A percentile compares a stretch with the other conserved stretches of the same genome.
Conservation (phyloP, 2,797 vertebrate species). For the Helicolenus hilgendorfi region DNA sequence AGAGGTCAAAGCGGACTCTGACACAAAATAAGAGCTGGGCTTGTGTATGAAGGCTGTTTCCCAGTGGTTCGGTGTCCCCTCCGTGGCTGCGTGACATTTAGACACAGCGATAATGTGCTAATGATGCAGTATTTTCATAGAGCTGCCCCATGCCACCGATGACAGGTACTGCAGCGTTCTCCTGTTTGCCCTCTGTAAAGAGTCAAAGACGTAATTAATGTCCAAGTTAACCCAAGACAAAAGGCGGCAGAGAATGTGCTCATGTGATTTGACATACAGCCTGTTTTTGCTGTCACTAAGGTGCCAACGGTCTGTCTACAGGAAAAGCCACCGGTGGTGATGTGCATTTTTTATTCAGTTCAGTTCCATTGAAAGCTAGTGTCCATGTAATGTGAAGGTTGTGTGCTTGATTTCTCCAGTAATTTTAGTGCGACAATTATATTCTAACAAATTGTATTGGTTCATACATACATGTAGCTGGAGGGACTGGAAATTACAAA, state of each 20-base stretch:
- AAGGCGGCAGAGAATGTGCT: constrained; percentile 55
- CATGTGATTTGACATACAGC: constrained; percentile 29
- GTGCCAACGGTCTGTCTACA: not conserved
- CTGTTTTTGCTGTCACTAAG: constrained; percentile 8
- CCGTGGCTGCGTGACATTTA: constrained; percentile 86
- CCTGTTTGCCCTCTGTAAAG: constrained; percentile 48
- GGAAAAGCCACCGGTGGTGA: constrained; percentile 4
- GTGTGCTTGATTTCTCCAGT: not conserved
- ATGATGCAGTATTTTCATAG: constrained; percentile 85
- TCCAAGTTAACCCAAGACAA: constrained; percentile 63
- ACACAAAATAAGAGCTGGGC: constrained; percentile 60
- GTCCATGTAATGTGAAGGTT: not conserved
- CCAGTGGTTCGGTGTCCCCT: constrained; percentile 68
- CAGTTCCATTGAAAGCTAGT: not conserved
- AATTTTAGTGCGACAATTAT: not conserved
- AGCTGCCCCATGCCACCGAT: constrained; percentile 59
- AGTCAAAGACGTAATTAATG: constrained; percentile 80
- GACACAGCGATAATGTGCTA: constrained; percentile 87
- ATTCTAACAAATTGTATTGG: not conserved
- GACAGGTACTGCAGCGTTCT: constrained; percentile 63
- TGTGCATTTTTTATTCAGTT: not conserved
- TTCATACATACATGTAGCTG: not conserved
- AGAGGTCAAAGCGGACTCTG: constrained; percentile 63
- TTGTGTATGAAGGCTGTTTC: constrained; percentile 51
- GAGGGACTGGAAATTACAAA: not conserved